A percentile compares a stretch with the other conserved stretches of the same genome.
Conservation (phyloP, 2,113 vertebrate species). For the Tachuris rubrigastra region DNA sequence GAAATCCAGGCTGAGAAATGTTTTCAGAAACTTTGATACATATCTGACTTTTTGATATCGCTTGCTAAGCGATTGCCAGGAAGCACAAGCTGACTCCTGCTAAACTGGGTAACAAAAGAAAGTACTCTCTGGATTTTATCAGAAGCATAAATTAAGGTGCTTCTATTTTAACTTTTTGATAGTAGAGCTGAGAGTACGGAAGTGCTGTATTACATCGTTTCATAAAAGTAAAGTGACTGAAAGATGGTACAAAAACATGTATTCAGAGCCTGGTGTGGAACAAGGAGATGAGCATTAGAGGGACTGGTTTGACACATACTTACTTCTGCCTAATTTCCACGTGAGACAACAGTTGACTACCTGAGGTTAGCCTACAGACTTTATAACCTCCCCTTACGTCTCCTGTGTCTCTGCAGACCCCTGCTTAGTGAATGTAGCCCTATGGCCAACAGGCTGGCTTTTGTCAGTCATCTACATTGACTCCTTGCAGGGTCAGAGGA, state of each 20-base stretch:
- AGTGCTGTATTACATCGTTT: neutral
- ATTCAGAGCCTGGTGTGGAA: neutral
- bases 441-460: neutral
- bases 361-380: neutral
- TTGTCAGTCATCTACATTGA: neutral
- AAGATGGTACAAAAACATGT: neutral
- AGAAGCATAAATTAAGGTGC: neutral
- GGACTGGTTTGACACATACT: neutral
- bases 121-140: neutral
- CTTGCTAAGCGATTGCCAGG: neutral
- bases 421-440: neutral
- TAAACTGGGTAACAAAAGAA: neutral
- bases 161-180: constrained; percentile 11
- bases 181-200: neutral
- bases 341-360: neutral
- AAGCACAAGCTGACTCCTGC: neutral
- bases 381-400: neutral
- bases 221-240: neutral
- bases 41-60: neutral
- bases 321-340: neutral
- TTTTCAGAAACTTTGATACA: neutral
- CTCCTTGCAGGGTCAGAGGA: neutral
- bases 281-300: neutral
- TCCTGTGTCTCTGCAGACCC: neutral
- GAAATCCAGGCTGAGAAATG: neutral